Conservation (phyloP, 2,888 invertebrate genomes). For the Byasa hedistus region DNA sequence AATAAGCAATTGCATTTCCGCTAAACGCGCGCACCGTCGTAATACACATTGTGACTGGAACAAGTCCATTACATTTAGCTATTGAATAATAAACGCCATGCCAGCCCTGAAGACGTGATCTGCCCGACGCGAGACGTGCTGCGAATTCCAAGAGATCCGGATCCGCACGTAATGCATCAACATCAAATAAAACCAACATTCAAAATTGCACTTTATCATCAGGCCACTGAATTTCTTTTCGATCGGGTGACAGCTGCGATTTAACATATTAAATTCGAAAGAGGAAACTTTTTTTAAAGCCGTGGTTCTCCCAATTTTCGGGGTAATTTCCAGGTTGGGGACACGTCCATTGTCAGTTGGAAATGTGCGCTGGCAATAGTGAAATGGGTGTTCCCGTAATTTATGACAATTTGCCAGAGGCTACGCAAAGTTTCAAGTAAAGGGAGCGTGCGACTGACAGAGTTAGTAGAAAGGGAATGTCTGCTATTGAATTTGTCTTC, state of each 20-base stretch:
- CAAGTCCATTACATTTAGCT: constrained; percentile 65
- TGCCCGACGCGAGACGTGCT: constrained; percentile 55
- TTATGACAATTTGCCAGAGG: constrained; percentile 49
- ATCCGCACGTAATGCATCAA: constrained; percentile 43
- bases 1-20: constrained; percentile 31
- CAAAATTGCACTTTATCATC: constrained; percentile 57
- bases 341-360: constrained; percentile 56
- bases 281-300: constrained; percentile 51
- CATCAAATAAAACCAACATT: constrained; percentile 39
- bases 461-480: constrained; percentile 31
- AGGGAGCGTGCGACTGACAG: constrained; percentile 31
- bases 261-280: constrained; percentile 39
- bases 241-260: constrained; percentile 41
- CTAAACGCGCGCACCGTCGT: constrained; percentile 31
- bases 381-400: constrained; percentile 50
- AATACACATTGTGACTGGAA: constrained; percentile 44
- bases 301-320: constrained; percentile 57
- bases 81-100: constrained; percentile 69
- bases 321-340: constrained; percentile 41
- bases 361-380: constrained; percentile 60
- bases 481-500: constrained; percentile 34
- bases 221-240: constrained; percentile 42
- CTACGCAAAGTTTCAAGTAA: constrained; percentile 28
- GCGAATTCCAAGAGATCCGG: constrained; percentile 46
- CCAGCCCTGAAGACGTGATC: constrained; percentile 53